phyloP scores from a whole-genome alignment of 2,113 vertebrate species.

The Neolamprologus cancellatus region DNA sequence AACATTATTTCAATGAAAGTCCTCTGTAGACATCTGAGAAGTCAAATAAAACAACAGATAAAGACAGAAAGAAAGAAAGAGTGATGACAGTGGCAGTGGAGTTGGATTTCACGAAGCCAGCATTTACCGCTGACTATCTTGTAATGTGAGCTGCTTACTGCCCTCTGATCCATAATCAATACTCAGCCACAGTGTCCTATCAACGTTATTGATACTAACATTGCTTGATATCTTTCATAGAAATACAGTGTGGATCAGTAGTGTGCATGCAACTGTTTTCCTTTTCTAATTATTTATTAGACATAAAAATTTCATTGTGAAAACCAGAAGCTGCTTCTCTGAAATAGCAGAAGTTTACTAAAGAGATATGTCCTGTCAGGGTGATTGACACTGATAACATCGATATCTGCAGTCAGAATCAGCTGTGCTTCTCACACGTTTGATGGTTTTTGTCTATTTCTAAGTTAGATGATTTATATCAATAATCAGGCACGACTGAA shows the following conservation, averaged over 20 bases:
- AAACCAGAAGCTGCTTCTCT: not conserved
- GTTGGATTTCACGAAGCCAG: constrained; percentile 35
- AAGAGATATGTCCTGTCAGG: not conserved
- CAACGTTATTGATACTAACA: constrained; percentile 51
- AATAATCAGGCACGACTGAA: not conserved
- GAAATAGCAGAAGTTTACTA: not conserved
- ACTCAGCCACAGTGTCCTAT: constrained; percentile 48
- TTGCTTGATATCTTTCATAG: not conserved
- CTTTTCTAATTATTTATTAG: not conserved
- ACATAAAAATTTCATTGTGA: not conserved
- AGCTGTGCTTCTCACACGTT: not conserved
- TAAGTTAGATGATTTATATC: not conserved
- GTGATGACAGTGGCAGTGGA: not conserved
- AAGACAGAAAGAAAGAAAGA: not conserved
- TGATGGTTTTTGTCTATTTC: not conserved
- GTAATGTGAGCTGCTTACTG: constrained; percentile 39
- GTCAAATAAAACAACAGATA: not conserved
- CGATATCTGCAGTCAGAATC: not conserved
- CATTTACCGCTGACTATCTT: not conserved
- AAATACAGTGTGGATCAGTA: not conserved
- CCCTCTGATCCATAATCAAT: constrained; percentile 58
- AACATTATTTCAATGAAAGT: not conserved
- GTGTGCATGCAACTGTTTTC: not conserved
- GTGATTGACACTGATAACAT: not conserved
- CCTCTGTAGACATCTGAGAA: not conserved